A percentile compares a stretch with the other conserved stretches of the same genome.
Evolutionary conservation across 2,888 invertebrate species (phyloP).

Genomic region (Spatulosminthurus flaviceps): DNA sequence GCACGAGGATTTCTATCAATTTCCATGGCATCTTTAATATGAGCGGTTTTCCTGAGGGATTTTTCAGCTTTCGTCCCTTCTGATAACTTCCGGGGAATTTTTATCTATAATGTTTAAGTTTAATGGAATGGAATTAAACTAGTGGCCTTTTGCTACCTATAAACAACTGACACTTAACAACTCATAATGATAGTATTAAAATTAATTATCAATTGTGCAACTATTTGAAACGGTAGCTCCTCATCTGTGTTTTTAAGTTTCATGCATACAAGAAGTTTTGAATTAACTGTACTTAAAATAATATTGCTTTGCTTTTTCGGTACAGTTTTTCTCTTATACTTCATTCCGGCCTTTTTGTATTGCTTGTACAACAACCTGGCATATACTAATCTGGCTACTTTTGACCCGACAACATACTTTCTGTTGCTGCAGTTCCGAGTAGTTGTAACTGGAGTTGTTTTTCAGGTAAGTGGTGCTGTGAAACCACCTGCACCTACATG

Average conservation of each 20-base stretch:
- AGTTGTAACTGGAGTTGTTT: slow-evolving; percentile 89
- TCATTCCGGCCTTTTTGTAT: slow-evolving; percentile 89
- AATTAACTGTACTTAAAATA: not conserved
- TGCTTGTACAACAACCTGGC: slow-evolving; percentile 94
- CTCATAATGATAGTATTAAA: too few relatives aligned
- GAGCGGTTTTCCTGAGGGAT: not conserved
- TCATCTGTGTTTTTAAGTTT: too few relatives aligned
- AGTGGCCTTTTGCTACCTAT: not conserved
- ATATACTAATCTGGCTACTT: slow-evolving; percentile 87
- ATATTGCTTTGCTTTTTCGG: slow-evolving; percentile 32
- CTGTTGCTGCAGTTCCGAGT: slow-evolving; percentile 89
- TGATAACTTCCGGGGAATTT: not conserved
- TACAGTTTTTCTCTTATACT: slow-evolving; percentile 79
- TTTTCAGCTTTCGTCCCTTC: not conserved
- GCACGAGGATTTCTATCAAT: not conserved
- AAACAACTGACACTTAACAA: too few relatives aligned
- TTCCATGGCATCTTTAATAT: slow-evolving; percentile 18
- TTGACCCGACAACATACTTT: slow-evolving; percentile 95
- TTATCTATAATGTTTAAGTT: not conserved
- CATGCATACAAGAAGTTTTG: too few relatives aligned
- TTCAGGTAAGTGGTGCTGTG: slow-evolving; percentile 74
- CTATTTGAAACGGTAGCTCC: too few relatives aligned
- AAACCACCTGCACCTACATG: too few relatives aligned
- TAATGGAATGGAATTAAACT: not conserved
- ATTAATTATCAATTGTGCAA: too few relatives aligned